A percentile compares a stretch with the other conserved stretches of the same genome.
These are phyloP conservation scores for Capricornis sumatraensis DNA, from an alignment of 2,113 vertebrate genomes.

Conservation along the genomic window DNA sequence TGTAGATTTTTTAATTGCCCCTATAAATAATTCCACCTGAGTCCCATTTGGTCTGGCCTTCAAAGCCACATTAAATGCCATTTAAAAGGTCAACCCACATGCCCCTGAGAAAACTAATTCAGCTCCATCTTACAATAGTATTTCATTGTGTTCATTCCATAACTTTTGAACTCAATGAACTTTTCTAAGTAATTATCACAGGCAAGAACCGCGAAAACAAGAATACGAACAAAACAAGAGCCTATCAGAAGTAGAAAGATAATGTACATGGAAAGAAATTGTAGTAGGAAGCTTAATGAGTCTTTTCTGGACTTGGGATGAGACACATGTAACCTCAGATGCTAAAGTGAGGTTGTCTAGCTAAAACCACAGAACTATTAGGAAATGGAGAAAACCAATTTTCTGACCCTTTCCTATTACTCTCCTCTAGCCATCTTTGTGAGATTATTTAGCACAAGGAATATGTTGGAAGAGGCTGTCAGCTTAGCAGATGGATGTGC, in stretches of 20 bases:
- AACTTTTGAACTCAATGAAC: neutral
- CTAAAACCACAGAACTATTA: neutral
- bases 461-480: neutral
- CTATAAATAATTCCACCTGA: constrained; percentile 1
- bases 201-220: neutral
- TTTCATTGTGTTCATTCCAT: constrained; percentile 1
- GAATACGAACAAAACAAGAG: neutral
- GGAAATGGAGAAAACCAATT: neutral
- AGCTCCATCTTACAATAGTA: neutral
- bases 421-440: neutral
- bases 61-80: neutral
- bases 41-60: neutral
- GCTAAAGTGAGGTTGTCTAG: neutral
- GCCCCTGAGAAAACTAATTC: neutral
- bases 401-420: neutral
- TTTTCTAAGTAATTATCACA: neutral
- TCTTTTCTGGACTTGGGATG: neutral
- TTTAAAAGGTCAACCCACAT: neutral
- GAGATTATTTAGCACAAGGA: neutral
- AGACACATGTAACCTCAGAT: neutral
- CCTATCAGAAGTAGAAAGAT: neutral
- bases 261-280: neutral
- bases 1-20: neutral
- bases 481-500: neutral
- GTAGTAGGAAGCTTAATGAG: neutral